phyloP scores from a whole-genome alignment of 2,888 invertebrate species.

The Zhengitettix transpicula region DNA sequence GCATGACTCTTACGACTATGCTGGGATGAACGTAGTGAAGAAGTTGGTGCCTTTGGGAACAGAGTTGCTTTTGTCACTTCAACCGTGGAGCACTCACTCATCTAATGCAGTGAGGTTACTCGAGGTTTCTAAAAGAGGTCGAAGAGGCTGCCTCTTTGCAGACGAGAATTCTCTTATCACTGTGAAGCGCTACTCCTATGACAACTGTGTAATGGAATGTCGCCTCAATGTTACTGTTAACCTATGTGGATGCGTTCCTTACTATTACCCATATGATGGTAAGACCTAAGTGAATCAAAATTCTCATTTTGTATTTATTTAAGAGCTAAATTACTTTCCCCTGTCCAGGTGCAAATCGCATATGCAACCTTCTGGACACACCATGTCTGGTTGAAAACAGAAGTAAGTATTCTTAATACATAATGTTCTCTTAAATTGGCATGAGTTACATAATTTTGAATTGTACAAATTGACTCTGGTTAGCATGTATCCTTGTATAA shows the following conservation, averaged over 20 bases:
- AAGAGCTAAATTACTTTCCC: too few species aligned
- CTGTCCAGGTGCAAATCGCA: slow-evolving; percentile 15
- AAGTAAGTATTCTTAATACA: slow-evolving; percentile 19
- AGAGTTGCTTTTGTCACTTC: slow-evolving; percentile 42
- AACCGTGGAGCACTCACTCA: slow-evolving; percentile 45
- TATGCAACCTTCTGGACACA: slow-evolving; percentile 34
- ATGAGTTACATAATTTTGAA: too few species aligned
- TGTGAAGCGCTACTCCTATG: slow-evolving; percentile 37
- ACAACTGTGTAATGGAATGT: slow-evolving; percentile 47
- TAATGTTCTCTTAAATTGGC: too few species aligned
- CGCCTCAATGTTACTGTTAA: slow-evolving; percentile 29
- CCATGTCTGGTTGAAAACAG: slow-evolving; percentile 28
- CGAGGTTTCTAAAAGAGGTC: slow-evolving; percentile 25
- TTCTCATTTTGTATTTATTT: too few species aligned
- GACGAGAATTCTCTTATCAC: slow-evolving; percentile 29
- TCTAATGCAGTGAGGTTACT: slow-evolving; percentile 35
- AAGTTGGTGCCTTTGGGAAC: slow-evolving; percentile 37
- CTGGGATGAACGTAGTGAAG: slow-evolving; percentile 41
- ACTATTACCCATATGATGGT: slow-evolving; percentile 33
- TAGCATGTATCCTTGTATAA: too few species aligned
- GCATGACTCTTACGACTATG: slow-evolving; percentile 45
- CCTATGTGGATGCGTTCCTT: slow-evolving; percentile 43
- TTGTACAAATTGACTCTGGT: too few species aligned
- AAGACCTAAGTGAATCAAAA: slow-evolving; percentile 1
- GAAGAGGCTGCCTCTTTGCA: slow-evolving; percentile 36